These are phyloP conservation scores for Temnothorax nylanderi DNA, from an alignment of 1,140 invertebrate species.

Conservation along the genomic window DNA sequence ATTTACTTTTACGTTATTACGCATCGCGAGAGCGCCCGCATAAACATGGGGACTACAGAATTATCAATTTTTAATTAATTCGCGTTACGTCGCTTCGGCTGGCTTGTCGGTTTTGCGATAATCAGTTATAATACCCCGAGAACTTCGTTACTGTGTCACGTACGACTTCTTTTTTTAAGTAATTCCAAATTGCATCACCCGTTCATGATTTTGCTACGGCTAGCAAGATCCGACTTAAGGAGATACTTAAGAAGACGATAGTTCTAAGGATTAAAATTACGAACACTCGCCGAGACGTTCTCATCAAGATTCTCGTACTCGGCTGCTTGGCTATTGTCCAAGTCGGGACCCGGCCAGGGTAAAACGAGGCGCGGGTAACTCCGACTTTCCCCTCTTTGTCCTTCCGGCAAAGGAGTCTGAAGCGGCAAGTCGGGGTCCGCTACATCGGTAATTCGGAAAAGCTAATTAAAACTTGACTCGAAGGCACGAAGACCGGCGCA, in stretches of 20 bases:
- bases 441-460: conserved; percentile 81
- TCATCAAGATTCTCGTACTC: conserved; percentile 65
- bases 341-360: conserved; percentile 54
- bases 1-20: conserved; percentile 46
- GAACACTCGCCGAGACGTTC: conserved; percentile 58
- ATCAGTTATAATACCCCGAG: neutral
- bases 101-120: conserved; percentile 15
- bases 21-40: conserved; percentile 17
- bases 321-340: conserved; percentile 71
- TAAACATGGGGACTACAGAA: conserved; percentile 23
- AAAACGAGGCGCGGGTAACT: conserved; percentile 44
- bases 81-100: neutral
- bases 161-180: neutral
- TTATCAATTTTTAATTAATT: conserved; percentile 56
- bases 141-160: neutral
- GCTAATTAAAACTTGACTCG: conserved; percentile 82
- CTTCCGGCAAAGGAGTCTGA: conserved; percentile 70
- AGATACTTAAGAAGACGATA: neutral
- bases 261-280: conserved; percentile 4
- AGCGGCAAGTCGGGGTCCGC: conserved; percentile 66
- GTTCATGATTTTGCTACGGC: neutral
- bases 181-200: neutral
- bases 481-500: conserved; percentile 67
- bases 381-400: conserved; percentile 69
- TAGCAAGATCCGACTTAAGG: neutral